Conservation (phyloP, 1,140 invertebrate genomes). For the Rhynchophorus ferrugineus region DNA sequence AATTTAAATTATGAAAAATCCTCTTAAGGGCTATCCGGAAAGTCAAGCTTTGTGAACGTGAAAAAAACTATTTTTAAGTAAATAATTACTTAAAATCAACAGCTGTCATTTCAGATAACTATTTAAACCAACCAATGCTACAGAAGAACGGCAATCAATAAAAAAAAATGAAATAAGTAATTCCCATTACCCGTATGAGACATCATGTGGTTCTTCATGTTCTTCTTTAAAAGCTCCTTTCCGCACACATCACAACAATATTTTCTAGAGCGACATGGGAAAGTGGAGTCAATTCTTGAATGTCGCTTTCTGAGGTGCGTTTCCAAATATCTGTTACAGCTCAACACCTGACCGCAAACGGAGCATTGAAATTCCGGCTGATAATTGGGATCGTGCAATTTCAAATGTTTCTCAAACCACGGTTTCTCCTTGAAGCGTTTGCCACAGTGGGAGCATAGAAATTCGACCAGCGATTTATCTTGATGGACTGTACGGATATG, state of each 20-base stretch:
- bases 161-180: too few species aligned
- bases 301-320: slow-evolving; percentile 25
- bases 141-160: too few species aligned
- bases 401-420: slow-evolving; percentile 13
- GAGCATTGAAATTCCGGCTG: slow-evolving; percentile 13
- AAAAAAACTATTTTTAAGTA: too few species aligned
- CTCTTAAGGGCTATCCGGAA: too few species aligned
- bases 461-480: not conserved
- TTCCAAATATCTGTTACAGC: slow-evolving; percentile 25
- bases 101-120: too few species aligned
- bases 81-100: too few species aligned
- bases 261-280: slow-evolving; percentile 11
- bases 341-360: slow-evolving; percentile 42
- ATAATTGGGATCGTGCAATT: slow-evolving; percentile 11
- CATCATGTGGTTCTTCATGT: slow-evolving; percentile 17
- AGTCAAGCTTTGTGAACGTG: too few species aligned
- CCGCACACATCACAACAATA: slow-evolving; percentile 20
- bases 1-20: too few species aligned
- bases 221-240: slow-evolving; percentile 17
- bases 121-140: too few species aligned
- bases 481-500: slow-evolving; percentile 13
- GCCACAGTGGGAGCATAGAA: slow-evolving; percentile 13
- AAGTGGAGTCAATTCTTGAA: slow-evolving; percentile 1
- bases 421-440: slow-evolving; percentile 12
- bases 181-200: slow-evolving; percentile 16